Evolutionary conservation across 2,113 vertebrate species (phyloP), one percentile per base, ranked within the genome.

Genomic region (Odontophorus gujanensis): DNA sequence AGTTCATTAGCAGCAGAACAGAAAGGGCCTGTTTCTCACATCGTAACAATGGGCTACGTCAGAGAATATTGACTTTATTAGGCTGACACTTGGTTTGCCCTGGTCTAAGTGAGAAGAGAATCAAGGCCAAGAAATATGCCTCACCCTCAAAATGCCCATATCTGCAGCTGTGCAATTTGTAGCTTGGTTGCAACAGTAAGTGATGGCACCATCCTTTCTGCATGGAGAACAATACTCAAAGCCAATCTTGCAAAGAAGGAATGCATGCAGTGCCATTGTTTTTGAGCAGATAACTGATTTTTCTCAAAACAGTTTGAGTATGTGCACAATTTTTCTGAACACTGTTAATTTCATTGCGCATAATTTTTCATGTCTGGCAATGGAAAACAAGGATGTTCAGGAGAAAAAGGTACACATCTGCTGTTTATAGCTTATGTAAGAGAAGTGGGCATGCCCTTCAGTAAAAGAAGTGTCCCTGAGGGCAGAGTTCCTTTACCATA

Each of bases 51-150:
- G 13, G 90, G 38, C 38, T 79, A 34, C 0, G 17, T 36, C 65
- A 82, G 75, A 50, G 55, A 87, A 77, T 40, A 59, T 15, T 89
- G 81, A 77, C 80, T 87, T 83, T 51, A 59, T 95, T 87, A 89
- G 63, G 67, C 53, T 91, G 75, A 63, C 38, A 12, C 63, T 94
- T 57, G 45, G 20, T 85, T 93, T 47, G 75, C 30, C 26, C 74
- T 22, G 26, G 42, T 22, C 28, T 43, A 36, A 92, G 48, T 3
- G 15, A 85, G 75, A 79, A 72, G 34, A 87, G 47, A 77, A 63
- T 36, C 42, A n/a, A 81, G 84, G 79, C 79, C 72, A 85, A 61
- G 75, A 38, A 83, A 19, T 6, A 63, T 3, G 34, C 34, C 26
- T 85, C 18, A 24, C 32, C 28, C 78, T 76, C 59, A 6, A 53